Evolutionary conservation across 2,888 invertebrate genomes (phyloP).

Genomic region (Monoplex corrugatus): DNA sequence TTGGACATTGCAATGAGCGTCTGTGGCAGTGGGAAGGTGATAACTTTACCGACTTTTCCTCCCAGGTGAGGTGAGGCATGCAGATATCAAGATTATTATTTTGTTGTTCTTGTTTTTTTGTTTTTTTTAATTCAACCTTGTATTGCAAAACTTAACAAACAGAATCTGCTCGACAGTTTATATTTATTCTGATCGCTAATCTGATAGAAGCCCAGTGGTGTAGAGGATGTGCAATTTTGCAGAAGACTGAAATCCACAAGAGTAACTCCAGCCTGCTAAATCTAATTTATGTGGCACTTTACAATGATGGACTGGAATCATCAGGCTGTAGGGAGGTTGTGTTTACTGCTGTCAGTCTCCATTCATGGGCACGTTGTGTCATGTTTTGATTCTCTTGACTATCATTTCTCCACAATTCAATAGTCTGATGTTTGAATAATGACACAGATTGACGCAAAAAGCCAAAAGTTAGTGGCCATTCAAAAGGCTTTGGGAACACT

Average conservation of each 20-base stretch:
- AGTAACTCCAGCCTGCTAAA: slow-evolving; percentile 27
- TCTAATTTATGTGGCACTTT: slow-evolving; percentile 34
- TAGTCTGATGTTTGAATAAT: slow-evolving; percentile 51
- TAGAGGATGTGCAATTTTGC: too few relatives aligned
- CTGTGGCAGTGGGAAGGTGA: too few relatives aligned
- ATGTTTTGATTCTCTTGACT: slow-evolving; percentile 48
- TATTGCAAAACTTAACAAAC: too few relatives aligned
- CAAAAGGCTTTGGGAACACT: slow-evolving; percentile 43
- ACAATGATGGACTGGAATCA: slow-evolving; percentile 47
- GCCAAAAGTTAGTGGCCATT: slow-evolving; percentile 38
- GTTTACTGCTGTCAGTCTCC: slow-evolving; percentile 27
- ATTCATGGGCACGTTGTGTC: slow-evolving; percentile 52
- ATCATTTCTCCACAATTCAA: slow-evolving; percentile 49
- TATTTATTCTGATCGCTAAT: too few relatives aligned
- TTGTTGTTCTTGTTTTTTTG: too few relatives aligned
- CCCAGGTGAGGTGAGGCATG: too few relatives aligned
- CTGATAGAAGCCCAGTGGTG: too few relatives aligned
- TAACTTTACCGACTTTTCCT: too few relatives aligned
- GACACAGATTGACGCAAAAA: slow-evolving; percentile 52
- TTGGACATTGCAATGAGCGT: too few relatives aligned
- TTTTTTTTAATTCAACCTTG: too few relatives aligned
- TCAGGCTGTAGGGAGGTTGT: slow-evolving; percentile 7
- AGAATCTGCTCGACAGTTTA: too few relatives aligned
- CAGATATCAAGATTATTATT: too few relatives aligned
- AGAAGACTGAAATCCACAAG: not conserved